These are phyloP conservation scores for Carollia perspicillata DNA, from an alignment of 2,113 vertebrate genomes.

Conservation along the genomic window DNA sequence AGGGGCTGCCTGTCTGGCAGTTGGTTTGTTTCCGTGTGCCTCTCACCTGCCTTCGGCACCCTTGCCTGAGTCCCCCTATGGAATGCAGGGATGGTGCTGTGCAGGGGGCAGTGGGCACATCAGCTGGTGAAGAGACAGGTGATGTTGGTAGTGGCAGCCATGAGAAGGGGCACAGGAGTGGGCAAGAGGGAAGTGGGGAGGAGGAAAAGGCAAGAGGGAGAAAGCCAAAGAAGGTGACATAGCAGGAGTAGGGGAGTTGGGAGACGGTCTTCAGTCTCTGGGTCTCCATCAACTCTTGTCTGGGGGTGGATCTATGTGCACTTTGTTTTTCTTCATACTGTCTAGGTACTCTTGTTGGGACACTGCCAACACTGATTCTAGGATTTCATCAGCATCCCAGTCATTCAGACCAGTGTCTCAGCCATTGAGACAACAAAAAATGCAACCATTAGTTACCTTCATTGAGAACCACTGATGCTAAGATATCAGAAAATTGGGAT, in stretches of 20 bases:
- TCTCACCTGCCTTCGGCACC: constrained; percentile 61
- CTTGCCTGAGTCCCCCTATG: constrained; percentile 69
- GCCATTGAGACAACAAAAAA: neutral
- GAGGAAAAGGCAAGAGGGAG: constrained; percentile 35
- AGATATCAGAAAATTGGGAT: neutral
- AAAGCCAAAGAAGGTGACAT: constrained; percentile 61
- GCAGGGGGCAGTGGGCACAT: constrained; percentile 56
- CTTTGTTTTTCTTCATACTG: constrained; percentile 91
- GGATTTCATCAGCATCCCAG: constrained; percentile 95
- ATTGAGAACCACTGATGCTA: neutral
- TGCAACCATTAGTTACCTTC: neutral
- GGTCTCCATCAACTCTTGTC: constrained; percentile 92
- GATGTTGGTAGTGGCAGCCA: constrained; percentile 39
- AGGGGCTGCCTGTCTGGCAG: constrained; percentile 58
- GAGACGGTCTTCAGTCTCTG: constrained; percentile 62
- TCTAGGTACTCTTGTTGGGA: constrained; percentile 96
- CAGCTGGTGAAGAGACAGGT: constrained; percentile 39
- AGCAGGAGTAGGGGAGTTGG: constrained; percentile 53
- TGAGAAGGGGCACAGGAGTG: neutral
- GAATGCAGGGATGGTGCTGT: constrained; percentile 66
- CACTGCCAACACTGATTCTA: constrained; percentile 92
- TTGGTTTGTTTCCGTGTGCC: constrained; percentile 54
- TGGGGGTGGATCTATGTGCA: constrained; percentile 89
- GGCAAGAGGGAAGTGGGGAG: constrained; percentile 28
- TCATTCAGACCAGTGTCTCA: constrained; percentile 86